These are phyloP conservation scores for Clarias gariepinus DNA, from an alignment of 2,113 vertebrate genomes.

Conservation along the genomic window DNA sequence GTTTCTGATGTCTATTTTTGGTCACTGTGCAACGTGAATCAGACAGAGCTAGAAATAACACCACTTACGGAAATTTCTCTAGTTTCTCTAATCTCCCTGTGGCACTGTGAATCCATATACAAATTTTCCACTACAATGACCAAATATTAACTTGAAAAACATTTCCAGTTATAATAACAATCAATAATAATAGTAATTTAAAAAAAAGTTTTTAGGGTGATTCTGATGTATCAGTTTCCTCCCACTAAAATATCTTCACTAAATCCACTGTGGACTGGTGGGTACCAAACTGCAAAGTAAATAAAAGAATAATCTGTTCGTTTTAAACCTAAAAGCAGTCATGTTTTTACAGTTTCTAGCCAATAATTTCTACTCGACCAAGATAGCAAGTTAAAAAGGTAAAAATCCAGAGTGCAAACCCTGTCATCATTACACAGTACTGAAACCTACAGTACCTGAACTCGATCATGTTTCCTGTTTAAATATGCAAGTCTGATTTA, in stretches of 20 bases:
- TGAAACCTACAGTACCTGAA: neutral
- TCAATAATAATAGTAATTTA: neutral
- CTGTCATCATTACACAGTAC: neutral
- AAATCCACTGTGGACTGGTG: neutral
- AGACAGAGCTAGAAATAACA: constrained; percentile 2
- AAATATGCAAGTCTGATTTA: neutral
- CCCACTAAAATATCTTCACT: neutral
- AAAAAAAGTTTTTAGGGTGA: neutral
- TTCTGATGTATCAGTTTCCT: neutral
- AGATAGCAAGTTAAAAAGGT: neutral
- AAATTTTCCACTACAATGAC: neutral
- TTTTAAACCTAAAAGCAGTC: neutral
- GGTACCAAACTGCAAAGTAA: neutral
- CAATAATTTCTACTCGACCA: neutral
- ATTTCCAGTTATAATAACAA: neutral
- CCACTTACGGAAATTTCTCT: neutral
- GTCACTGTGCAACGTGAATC: neutral
- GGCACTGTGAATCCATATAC: neutral
- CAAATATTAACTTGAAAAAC: neutral
- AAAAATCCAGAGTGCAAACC: neutral
- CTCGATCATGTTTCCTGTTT: neutral
- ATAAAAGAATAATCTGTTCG: neutral
- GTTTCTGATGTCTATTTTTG: constrained; percentile 4
- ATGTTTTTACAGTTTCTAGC: neutral
- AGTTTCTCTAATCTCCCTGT: neutral